Evolutionary conservation across 1,140 invertebrate genomes (phyloP), one percentile per base, ranked within the genome.

Genomic region (Bombus sibiricus): DNA sequence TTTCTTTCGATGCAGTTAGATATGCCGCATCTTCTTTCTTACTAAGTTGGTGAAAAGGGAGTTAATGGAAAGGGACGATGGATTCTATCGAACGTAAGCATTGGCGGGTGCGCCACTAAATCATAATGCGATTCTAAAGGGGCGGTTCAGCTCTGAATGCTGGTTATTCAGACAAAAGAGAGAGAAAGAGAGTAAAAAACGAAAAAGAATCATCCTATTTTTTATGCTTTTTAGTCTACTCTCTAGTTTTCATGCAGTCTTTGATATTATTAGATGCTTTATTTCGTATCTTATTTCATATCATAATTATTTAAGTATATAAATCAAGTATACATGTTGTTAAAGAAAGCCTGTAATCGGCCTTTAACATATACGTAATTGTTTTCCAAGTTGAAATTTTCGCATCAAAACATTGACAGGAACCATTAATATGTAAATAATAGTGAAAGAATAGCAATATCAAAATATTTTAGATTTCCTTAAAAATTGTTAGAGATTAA

Each of bases 51-150:
- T 73, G 47, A 89, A 86, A 75, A 59, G 39, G 39, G 59, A 68
- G 43, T 85, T 85, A 85, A 85, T 85, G 66, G 76, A 83, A 80
- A 81, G 41, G 64, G 13, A 41, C 57, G 47, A 47, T 83, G 71
- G 32, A 64, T 77, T 64, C 41, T 62, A 53, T 86, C 86, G 87
- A 86, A 77, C 74, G 69, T 82, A 89, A 89, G 69, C 83, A 85
- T 85, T 80, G 53, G 41, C 69, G 66, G 78, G 34, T 22, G 68
- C 78, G 57, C 34, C 76, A 77, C 80, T 89, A 89, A 89, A 89
- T 89, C 88, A 89, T 89, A 71, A 83, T 39, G 81, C 69, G 85
- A 89, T 83, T 89, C 57, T 89, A 83, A 89, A 89, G 53, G 80
- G 88, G 80, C 80, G 88, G 88, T 77, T 86, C 84, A 62, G 34